These are phyloP conservation scores for Seira musarum DNA, from an alignment of 2,888 invertebrate species.

Conservation along the genomic window DNA sequence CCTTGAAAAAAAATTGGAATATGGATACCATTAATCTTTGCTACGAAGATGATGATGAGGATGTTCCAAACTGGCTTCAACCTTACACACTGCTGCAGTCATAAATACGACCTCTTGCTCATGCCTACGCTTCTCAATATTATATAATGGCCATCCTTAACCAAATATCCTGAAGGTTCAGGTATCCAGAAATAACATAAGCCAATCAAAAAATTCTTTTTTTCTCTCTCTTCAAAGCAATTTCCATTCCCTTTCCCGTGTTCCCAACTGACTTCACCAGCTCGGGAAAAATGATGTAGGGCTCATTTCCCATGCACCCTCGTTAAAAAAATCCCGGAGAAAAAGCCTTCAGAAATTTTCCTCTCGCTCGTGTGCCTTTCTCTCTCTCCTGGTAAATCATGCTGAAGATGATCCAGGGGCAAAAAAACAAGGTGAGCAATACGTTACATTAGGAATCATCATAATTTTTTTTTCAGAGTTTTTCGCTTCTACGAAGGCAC, in stretches of 20 bases:
- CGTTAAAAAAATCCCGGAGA: neutral
- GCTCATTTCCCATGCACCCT: neutral
- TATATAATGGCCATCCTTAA: too few species aligned
- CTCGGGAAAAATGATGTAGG: neutral
- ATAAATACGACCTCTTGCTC: too few species aligned
- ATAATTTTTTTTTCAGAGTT: too few species aligned
- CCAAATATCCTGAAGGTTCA: too few species aligned
- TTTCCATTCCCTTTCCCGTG: neutral
- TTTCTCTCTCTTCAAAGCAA: neutral
- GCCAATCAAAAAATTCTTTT: neutral
- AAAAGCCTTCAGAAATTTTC: neutral
- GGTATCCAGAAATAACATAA: neutral
- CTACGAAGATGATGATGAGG: neutral
- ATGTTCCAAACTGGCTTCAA: too few species aligned
- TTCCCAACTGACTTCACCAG: neutral
- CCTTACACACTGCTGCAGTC: too few species aligned
- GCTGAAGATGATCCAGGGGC: neutral
- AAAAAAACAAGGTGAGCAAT: neutral
- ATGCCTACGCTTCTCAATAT: neutral
- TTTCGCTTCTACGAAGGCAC: too few species aligned
- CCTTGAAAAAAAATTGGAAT: neutral
- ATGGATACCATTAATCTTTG: neutral
- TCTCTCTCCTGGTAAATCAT: neutral
- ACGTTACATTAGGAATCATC: neutral
- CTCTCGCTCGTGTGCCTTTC: neutral